phyloP scores from a whole-genome alignment of 1,140 invertebrate species.

The Calosoma granatense region DNA sequence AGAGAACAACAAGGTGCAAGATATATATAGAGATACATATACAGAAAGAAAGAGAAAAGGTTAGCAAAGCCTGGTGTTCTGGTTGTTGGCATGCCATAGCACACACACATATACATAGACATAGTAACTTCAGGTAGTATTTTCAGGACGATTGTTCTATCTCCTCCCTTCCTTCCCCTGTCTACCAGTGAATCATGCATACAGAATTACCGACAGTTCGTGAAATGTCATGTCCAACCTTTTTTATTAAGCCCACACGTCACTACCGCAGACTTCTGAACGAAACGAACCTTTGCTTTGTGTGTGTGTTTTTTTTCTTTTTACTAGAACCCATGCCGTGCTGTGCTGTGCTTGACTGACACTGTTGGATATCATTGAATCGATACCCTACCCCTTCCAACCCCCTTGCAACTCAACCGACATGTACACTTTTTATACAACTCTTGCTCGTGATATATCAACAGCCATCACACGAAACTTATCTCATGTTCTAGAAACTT shows the following conservation, averaged over 20 bases:
- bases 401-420: not conserved
- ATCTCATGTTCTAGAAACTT: too few species aligned
- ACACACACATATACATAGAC: too few species aligned
- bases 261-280: not conserved
- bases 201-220: constrained; percentile 19
- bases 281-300: not conserved
- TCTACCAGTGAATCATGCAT: constrained; percentile 5
- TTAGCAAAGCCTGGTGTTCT: not conserved
- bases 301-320: not conserved
- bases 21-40: too few species aligned
- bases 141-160: too few species aligned
- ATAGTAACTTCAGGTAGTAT: not conserved
- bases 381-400: not conserved
- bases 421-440: too few species aligned
- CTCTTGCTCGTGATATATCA: too few species aligned
- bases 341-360: too few species aligned
- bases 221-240: constrained; percentile 26
- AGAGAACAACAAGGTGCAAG: too few species aligned
- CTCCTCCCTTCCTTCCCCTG: too few species aligned
- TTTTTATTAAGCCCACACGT: constrained; percentile 13
- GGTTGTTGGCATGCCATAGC: not conserved
- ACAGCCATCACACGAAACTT: too few species aligned
- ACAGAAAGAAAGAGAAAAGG: not conserved
- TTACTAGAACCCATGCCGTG: not conserved
- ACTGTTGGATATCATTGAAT: too few species aligned